Evolutionary conservation across 2,797 vertebrate species (phyloP).

Genomic region (Enteromius fasciolatus): DNA sequence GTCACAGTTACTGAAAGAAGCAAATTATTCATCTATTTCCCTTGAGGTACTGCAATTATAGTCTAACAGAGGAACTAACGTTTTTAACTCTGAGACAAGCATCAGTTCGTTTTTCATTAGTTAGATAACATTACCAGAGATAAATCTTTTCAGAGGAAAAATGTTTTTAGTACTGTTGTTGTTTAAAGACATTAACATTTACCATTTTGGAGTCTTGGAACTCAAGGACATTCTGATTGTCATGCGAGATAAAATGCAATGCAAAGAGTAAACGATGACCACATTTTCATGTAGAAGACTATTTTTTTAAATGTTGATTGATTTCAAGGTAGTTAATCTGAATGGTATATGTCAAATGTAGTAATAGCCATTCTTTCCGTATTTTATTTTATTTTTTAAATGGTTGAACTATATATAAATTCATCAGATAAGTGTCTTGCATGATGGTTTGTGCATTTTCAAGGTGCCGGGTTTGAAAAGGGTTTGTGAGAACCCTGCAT

Average conservation of each 20-base stretch:
- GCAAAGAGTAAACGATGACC: not conserved
- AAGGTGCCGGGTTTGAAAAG: not conserved
- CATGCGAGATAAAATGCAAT: not conserved
- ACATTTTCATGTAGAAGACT: not conserved
- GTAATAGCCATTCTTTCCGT: too few relatives aligned
- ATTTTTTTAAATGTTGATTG: not conserved
- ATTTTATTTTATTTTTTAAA: not conserved
- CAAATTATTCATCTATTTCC: conserved; percentile 29
- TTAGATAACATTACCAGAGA: not conserved
- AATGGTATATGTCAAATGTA: too few relatives aligned
- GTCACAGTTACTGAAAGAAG: conserved; percentile 19
- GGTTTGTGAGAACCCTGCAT: not conserved
- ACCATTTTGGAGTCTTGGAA: too few relatives aligned
- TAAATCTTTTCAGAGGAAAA: too few relatives aligned
- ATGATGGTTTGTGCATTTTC: not conserved
- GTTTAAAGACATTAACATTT: too few relatives aligned
- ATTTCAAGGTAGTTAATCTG: not conserved
- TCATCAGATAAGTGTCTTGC: not conserved
- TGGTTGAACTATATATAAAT: not conserved
- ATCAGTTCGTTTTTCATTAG: not conserved
- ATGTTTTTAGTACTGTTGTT: not conserved
- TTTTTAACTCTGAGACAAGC: not conserved
- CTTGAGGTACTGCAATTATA: not conserved
- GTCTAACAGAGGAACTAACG: not conserved
- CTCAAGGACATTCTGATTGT: too few relatives aligned